Evolutionary conservation across 2,888 invertebrate species (phyloP).

Genomic region (Schrankia costaestrigalis): DNA sequence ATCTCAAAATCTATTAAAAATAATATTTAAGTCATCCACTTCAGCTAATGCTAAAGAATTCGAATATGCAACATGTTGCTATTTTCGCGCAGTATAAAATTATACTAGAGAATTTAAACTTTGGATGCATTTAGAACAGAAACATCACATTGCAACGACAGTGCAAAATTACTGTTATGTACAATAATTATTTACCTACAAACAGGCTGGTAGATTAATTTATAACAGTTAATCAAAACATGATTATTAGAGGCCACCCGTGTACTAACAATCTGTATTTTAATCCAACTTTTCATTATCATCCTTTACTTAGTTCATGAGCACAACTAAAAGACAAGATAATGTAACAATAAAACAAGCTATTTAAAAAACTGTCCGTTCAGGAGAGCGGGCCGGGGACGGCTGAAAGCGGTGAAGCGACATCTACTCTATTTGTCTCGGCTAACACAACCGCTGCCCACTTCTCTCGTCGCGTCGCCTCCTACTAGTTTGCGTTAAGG

Average conservation of each 20-base stretch:
- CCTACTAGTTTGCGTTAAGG: constrained; percentile 62
- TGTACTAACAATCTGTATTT: constrained; percentile 6
- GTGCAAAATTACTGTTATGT: constrained; percentile 9
- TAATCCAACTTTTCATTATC: constrained; percentile 5
- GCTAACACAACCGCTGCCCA: constrained; percentile 65
- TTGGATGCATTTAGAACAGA: constrained; percentile 20
- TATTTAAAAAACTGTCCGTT: constrained; percentile 61
- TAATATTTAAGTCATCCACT: constrained; percentile 10
- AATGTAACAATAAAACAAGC: constrained; percentile 55
- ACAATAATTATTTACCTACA: constrained; percentile 10
- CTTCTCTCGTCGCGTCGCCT: constrained; percentile 55
- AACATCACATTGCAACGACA: constrained; percentile 15
- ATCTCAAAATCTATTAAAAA: no score
- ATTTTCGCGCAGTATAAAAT: constrained; percentile 26
- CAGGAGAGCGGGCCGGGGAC: no score
- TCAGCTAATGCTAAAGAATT: constrained; percentile 19
- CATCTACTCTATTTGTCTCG: constrained; percentile 69
- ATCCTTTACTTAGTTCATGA: constrained; percentile 18
- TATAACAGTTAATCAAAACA: neutral
- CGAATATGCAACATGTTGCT: constrained; percentile 15
- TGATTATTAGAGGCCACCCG: neutral
- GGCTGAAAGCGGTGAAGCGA: constrained; percentile 54
- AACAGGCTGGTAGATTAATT: neutral
- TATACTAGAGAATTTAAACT: constrained; percentile 20
- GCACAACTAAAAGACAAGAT: constrained; percentile 35